phyloP scores from a whole-genome alignment of 37 sponge, comb jelly and placozoan genomes.

The Corticium candelabrum region DNA sequence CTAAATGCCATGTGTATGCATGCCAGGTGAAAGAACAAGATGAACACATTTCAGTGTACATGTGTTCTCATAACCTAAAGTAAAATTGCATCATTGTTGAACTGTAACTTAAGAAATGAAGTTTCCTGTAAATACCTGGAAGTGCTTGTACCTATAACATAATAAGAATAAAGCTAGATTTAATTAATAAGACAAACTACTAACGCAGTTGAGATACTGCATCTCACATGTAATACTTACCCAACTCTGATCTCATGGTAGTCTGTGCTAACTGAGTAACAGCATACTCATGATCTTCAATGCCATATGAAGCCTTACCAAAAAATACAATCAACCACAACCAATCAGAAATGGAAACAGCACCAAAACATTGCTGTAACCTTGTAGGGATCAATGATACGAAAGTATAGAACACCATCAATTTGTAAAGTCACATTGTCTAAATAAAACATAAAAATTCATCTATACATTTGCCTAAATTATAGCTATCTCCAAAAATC shows the following conservation, averaged over 20 bases:
- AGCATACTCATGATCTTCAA: slow-evolving; percentile 92
- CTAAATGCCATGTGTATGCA: no score
- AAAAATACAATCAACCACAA: not conserved
- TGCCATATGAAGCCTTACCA: slow-evolving; percentile 85
- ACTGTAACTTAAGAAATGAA: no score
- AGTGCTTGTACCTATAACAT: no score
- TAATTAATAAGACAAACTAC: no score
- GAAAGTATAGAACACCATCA: slow-evolving; percentile 91
- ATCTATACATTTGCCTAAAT: no score
- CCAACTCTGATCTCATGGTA: slow-evolving; percentile 97
- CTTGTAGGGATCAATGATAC: slow-evolving; percentile 73
- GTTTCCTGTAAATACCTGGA: no score
- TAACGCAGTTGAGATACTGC: no score
- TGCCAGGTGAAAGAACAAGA: no score
- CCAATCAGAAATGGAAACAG: not conserved
- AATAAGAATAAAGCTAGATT: no score
- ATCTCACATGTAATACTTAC: slow-evolving; percentile 15
- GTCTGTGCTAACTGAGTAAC: slow-evolving; percentile 95
- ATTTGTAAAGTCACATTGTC: slow-evolving; percentile 95
- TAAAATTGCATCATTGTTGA: no score
- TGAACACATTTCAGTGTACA: no score
- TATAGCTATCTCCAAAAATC: not conserved
- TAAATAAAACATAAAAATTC: slow-evolving; percentile 19
- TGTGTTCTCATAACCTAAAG: no score
- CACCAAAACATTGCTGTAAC: slow-evolving; percentile 16